Evolutionary conservation across 2,888 invertebrate genomes (phyloP).

Genomic region (Chrysotoxum bicinctum): DNA sequence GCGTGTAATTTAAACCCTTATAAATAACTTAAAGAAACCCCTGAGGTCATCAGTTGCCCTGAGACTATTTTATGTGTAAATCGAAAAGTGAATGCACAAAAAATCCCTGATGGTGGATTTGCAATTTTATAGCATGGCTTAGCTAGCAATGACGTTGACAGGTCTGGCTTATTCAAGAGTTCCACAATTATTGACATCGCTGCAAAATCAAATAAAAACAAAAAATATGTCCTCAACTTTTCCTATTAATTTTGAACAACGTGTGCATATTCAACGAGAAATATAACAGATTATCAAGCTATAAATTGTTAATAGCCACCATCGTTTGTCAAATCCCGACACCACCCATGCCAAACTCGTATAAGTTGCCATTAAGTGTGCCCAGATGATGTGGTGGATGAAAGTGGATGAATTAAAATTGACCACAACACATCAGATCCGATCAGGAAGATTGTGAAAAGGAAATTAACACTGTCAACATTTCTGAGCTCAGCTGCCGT

Average conservation of each 20-base stretch:
- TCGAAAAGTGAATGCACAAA: neutral
- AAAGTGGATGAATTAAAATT: conserved; percentile 64
- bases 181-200: neutral
- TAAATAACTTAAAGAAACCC: neutral
- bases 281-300: conserved; percentile 36
- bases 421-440: conserved; percentile 58
- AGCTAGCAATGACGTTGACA: neutral
- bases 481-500: neutral
- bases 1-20: neutral
- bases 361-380: conserved; percentile 7
- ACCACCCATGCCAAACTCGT: neutral
- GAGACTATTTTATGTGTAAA: neutral
- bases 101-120: neutral
- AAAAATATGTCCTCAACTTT: neutral
- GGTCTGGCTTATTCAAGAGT: neutral
- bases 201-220: neutral
- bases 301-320: conserved; percentile 42
- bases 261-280: conserved; percentile 56
- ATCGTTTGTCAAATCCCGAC: conserved; percentile 12
- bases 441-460: conserved; percentile 57
- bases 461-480: conserved; percentile 64
- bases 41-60: neutral
- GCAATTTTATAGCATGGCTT: neutral
- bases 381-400: conserved; percentile 27
- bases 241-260: conserved; percentile 39